Evolutionary conservation across 2,797 vertebrate species (phyloP).

Genomic region (Sebastes diploproa): DNA sequence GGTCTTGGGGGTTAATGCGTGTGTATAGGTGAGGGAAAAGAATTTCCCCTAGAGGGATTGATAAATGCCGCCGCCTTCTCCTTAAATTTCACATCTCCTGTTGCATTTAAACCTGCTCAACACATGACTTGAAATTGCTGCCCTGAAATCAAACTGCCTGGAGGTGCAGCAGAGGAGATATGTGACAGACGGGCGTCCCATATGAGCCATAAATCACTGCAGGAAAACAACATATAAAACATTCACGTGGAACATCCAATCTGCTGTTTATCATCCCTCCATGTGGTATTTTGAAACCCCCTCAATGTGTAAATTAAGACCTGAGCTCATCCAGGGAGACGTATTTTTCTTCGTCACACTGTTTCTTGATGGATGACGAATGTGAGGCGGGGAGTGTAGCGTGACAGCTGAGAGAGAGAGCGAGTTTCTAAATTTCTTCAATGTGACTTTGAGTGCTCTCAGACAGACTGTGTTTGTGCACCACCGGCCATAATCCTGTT

Average conservation of each 20-base stretch:
- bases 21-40: too few species aligned
- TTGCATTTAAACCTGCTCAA: too few species aligned
- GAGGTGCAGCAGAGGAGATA: background rate
- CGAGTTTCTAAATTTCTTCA: background rate
- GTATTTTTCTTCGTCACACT: background rate
- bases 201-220: background rate
- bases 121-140: too few species aligned
- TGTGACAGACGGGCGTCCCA: background rate
- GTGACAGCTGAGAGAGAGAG: background rate
- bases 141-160: too few species aligned
- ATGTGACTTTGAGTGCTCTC: slow-evolving; percentile 27
- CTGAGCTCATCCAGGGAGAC: background rate
- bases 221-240: background rate
- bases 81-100: too few species aligned
- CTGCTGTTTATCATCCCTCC: slow-evolving; percentile 3
- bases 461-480: background rate
- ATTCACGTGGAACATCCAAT: background rate
- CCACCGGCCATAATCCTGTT: slow-evolving; percentile 48
- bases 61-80: too few species aligned
- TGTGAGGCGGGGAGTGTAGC: background rate
- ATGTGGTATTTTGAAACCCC: background rate
- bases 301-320: slow-evolving; percentile 5
- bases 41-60: too few species aligned
- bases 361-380: background rate
- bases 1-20: accelerated